Evolutionary conservation across 2,797 vertebrate species (phyloP).

Genomic region (Ptychobarbus kaznakovi): DNA sequence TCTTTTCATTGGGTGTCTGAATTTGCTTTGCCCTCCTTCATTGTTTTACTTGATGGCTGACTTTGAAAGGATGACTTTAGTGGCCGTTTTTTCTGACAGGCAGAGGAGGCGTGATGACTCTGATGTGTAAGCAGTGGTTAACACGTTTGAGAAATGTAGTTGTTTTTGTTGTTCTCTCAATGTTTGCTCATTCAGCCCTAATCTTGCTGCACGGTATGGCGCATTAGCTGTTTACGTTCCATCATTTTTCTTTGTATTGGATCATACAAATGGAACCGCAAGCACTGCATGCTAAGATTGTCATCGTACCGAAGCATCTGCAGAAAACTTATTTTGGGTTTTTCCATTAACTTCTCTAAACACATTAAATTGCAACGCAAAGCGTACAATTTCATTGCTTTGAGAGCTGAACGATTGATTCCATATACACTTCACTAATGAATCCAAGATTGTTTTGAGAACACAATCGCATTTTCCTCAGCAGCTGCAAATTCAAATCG

Average conservation of each 20-base stretch:
- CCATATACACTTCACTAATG: conserved; percentile 48
- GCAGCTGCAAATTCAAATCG: conserved; percentile 31
- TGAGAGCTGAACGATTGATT: conserved; percentile 48
- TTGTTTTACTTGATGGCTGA: conserved; percentile 9
- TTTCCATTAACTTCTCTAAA: conserved; percentile 25
- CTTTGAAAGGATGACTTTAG: conserved; percentile 47
- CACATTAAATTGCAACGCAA: conserved; percentile 35
- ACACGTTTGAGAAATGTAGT: conserved; percentile 10
- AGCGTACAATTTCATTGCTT: conserved; percentile 28
- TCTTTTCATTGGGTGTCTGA: conserved; percentile 38
- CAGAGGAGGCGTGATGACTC: background rate
- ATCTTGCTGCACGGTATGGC: background rate
- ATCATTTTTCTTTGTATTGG: background rate
- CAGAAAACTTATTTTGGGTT: conserved; percentile 20
- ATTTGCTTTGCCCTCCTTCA: conserved; percentile 4
- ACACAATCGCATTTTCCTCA: conserved; percentile 26
- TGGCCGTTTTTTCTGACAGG: conserved; percentile 36
- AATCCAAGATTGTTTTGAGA: conserved; percentile 41
- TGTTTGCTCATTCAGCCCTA: conserved; percentile 18
- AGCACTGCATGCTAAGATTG: background rate
- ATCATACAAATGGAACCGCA: background rate
- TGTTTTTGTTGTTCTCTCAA: conserved; percentile 30
- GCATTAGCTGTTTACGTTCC: background rate
- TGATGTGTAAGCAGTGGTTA: conserved; percentile 27
- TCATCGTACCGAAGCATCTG: background rate